Conservation (phyloP, 2,797 vertebrate species). For the Pseudochirops corinnae region DNA sequence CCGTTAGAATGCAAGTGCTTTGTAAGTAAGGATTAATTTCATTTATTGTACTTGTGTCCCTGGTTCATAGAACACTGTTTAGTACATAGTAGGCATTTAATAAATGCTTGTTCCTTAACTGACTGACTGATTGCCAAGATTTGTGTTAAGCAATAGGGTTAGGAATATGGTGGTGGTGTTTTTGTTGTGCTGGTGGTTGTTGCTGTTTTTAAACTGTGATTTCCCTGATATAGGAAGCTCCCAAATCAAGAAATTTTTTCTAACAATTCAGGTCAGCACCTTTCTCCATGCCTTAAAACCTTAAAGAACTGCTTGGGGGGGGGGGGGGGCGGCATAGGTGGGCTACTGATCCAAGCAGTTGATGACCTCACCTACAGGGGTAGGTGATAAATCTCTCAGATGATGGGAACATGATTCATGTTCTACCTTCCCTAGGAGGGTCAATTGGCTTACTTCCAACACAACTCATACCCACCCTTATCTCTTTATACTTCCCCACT, state of each 20-base stretch:
- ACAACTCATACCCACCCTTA: neutral
- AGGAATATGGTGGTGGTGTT: neutral
- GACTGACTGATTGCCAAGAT: neutral
- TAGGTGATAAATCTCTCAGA: neutral
- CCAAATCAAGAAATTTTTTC: neutral
- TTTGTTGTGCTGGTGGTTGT: too few relatives aligned
- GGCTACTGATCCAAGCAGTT: neutral
- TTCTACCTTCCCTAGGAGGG: neutral
- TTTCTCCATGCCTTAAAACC: neutral
- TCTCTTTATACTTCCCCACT: neutral
- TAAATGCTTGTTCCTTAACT: neutral
- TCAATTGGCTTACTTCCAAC: neutral
- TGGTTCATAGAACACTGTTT: neutral
- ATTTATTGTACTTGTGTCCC: neutral
- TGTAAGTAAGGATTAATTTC: neutral
- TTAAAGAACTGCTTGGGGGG: neutral
- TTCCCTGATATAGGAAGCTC: neutral
- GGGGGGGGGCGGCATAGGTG: too few relatives aligned
- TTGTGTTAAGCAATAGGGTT: neutral
- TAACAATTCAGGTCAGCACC: neutral
- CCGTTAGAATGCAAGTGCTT: neutral
- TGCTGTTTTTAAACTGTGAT: neutral
- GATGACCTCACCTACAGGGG: neutral
- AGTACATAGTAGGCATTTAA: neutral
- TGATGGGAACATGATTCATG: neutral